Evolutionary conservation across 2,888 invertebrate species (phyloP), one percentile per base, ranked within the genome.

Genomic region (Dugesia japonica): DNA sequence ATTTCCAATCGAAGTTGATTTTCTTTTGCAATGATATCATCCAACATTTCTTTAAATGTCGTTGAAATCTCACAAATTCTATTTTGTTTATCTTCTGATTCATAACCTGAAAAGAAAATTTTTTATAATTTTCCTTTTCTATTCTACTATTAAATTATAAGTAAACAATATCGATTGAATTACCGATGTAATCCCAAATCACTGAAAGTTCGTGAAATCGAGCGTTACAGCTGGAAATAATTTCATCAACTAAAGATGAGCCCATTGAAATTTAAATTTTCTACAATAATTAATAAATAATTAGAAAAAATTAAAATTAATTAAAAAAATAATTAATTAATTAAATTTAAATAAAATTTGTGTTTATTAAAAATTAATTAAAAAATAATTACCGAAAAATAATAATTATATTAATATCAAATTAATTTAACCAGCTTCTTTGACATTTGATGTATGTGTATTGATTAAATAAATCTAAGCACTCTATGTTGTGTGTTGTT

Each of bases 61-160:
- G 28, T 72, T n/a, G 77, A 27, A 0, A 78, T 26, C n/a, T 27
- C 31, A 9, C 27, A n/a, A 23, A 33, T n/a, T 7, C 78, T 72
- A 20, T 71, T 38, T 23, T 28, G 27, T 20, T 72, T 26, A n/a
- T 78, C 72, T 23, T 72, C 38, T 9, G 78, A 71, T 9, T 71
- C 56, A 42, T 78, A 78, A 20, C 78, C 78, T 78, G 73, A 13
- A n/a, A n/a, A n/a, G n/a, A n/a, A n/a, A n/a, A n/a, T n/a, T 56
- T 13, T 56, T 56, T 23, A 56, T 20, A 7, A 13, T 17, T n/a
- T 9, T 20, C 9, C 38, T 13, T 38, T 13, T 17, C 9, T 38
- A 38, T 38, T 38, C 9, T 20, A 56, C 56, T 56, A n/a, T 20
- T n/a, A 56, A 56, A 13, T 20, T n/a, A n/a, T n/a, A n/a, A n/a